Base-by-base conservation (phyloP, 2,797 vertebrate species). In the Eulemur coronatus region DNA sequence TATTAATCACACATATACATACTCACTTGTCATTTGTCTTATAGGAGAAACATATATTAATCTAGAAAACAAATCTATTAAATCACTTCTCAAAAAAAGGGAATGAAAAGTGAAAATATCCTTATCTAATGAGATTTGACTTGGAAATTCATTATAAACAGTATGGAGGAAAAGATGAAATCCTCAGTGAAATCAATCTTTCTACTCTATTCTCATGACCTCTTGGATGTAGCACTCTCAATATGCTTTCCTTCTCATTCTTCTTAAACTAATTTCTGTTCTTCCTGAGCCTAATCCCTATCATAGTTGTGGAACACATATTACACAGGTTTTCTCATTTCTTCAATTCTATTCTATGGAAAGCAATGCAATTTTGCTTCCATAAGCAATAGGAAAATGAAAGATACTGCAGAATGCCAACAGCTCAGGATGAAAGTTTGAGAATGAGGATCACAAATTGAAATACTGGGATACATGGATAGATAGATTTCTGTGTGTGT, bases 191-290 rank as follows among this genome's bases (percentile, higher is more conserved):
- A 98, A 94, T 97, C 87, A 72, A 59, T 41, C 43, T 86, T 85
- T 59, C 41, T n/a, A 93, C 93, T 97, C 75, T 84, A 95, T 97
- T 98, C 96, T 91, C 92, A 82, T 82, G 92, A 14, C 81, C 85
- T 96, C 93, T 95, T 92, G 88, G 92, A 97, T 84, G 46, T 96
- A 65, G 8, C 69, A 28, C 41, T 97, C 90, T 97, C 93, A 98
- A 94, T 95, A 97, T 48, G 0, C 22, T 70, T 93, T 67, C 91
- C 82, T 98, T 97, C 97, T 97, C 84, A 96, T 95, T 96, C 43
- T 94, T 95, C 26, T 41, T 87, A 46, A 95, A 57, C 5, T 35
- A 38, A 75, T 57, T 63, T 8, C 28, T 79, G 7, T 48, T 57
- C 24, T 72, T 87, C 43, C 38, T 81, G 9, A 82, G 55, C 7